Conservation (phyloP, 1,140 invertebrate genomes). For the Caenorhabditis brenneri region DNA sequence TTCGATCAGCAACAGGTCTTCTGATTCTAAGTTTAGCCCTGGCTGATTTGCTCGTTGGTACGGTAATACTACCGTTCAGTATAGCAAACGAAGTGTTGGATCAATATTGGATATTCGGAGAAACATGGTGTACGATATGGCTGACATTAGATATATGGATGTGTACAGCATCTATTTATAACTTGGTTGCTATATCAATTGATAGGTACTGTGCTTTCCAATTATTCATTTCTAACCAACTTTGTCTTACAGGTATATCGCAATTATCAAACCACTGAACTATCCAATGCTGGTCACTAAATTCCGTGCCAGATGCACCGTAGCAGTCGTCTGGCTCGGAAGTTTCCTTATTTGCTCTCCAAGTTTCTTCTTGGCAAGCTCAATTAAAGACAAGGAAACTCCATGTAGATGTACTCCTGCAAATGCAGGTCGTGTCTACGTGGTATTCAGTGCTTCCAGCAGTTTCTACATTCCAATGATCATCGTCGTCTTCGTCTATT, state of each 20-base stretch:
- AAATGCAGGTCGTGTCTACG: constrained; percentile 85
- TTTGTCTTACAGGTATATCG: constrained; percentile 73
- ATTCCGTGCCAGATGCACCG: constrained; percentile 85
- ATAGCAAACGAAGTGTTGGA: constrained; percentile 70
- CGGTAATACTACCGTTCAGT: constrained; percentile 70
- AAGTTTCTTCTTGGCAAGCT: constrained; percentile 58
- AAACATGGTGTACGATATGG: constrained; percentile 76
- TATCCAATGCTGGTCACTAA: constrained; percentile 93
- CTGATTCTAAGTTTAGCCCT: constrained; percentile 84
- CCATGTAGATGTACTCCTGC: constrained; percentile 69
- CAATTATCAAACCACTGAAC: constrained; percentile 95
- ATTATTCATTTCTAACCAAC: background rate
- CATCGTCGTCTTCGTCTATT: constrained; percentile 95
- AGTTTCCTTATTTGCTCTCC: constrained; percentile 88
- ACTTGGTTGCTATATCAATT: constrained; percentile 92
- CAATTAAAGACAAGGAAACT: constrained; percentile 43
- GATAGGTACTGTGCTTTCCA: constrained; percentile 73
- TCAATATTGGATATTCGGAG: constrained; percentile 70
- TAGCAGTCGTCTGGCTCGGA: constrained; percentile 88
- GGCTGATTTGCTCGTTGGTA: constrained; percentile 80
- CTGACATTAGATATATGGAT: constrained; percentile 93
- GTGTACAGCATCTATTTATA: constrained; percentile 93
- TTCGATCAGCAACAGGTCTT: constrained; percentile 86
- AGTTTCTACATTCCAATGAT: constrained; percentile 95
- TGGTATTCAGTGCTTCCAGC: constrained; percentile 90